Evolutionary conservation across 2,888 invertebrate genomes (phyloP).

Genomic region (Drosophila neotestacea): DNA sequence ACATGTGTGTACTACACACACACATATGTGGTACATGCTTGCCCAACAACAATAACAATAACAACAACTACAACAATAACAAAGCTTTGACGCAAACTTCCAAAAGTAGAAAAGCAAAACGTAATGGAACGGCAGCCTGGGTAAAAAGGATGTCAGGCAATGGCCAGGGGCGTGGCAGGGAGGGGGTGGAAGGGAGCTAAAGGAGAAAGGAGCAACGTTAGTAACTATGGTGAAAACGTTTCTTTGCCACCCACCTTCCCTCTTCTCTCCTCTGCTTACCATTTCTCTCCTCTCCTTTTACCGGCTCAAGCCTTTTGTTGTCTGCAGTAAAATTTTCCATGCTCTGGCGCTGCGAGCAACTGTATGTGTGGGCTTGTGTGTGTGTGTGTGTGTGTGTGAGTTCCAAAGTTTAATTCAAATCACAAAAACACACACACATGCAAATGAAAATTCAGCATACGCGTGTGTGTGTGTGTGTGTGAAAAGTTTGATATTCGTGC

Average conservation of each 20-base stretch:
- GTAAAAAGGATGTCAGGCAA: conserved; percentile 13
- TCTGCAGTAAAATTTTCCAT: conserved; percentile 77
- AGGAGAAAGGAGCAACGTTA: conserved; percentile 21
- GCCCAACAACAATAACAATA: conserved; percentile 40
- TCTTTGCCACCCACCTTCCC: conserved; percentile 12
- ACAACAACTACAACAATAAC: conserved; percentile 44
- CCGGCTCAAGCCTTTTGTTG: conserved; percentile 77
- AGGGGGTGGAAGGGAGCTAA: neutral
- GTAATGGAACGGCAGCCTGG: conserved; percentile 51
- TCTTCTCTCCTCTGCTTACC: neutral
- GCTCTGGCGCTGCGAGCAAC: conserved; percentile 43
- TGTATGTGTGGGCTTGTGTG: conserved; percentile 32
- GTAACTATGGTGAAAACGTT: conserved; percentile 51
- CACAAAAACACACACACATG: conserved; percentile 71
- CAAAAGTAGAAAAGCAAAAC: conserved; percentile 66
- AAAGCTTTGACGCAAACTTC: conserved; percentile 68
- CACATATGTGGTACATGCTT: conserved; percentile 44
- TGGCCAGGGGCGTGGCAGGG: conserved; percentile 2
- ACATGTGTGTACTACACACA: conserved; percentile 10
- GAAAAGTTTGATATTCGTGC: conserved; percentile 80
- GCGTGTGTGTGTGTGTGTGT: conserved; percentile 50
- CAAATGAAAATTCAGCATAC: conserved; percentile 52
- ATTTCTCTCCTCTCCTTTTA: conserved; percentile 25
- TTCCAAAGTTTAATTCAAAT: conserved; percentile 80
- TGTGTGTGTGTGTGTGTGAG: conserved; percentile 45